These are phyloP conservation scores for Chascanopsetta lugubris DNA, from an alignment of 2,113 vertebrate species.

Conservation along the genomic window DNA sequence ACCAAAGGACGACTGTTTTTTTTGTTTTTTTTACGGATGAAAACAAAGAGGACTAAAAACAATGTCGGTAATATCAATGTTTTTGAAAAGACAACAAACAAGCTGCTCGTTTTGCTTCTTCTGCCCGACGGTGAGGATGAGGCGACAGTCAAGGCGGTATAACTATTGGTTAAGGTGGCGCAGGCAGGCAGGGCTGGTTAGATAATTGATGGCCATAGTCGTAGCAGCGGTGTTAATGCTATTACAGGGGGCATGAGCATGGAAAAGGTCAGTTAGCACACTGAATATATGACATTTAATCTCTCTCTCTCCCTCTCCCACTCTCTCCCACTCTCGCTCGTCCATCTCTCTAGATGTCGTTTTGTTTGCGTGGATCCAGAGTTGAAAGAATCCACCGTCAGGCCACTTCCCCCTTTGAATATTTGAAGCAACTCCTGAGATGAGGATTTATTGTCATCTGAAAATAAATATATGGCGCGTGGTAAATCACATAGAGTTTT, in stretches of 20 bases:
- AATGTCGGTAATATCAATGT: too few species aligned
- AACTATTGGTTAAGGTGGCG: conserved; percentile 55
- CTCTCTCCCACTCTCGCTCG: conserved; percentile 7
- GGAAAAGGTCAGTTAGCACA: conserved; percentile 71
- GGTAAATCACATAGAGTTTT: conserved; percentile 32
- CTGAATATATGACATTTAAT: conserved; percentile 50
- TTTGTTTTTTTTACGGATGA: too few species aligned
- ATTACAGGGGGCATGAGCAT: conserved; percentile 64
- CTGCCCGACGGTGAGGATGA: not conserved
- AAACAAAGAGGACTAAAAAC: too few species aligned
- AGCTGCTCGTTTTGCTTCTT: conserved; percentile 19
- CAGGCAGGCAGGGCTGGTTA: conserved; percentile 48
- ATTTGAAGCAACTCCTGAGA: conserved; percentile 10
- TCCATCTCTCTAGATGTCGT: conserved; percentile 7
- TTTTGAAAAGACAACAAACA: not conserved
- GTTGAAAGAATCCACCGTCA: conserved; percentile 1
- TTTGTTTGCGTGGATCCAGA: conserved; percentile 16
- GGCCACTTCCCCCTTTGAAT: conserved; percentile 14
- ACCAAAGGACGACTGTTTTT: too few species aligned
- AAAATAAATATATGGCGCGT: conserved; percentile 34
- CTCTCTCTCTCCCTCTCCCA: conserved; percentile 27
- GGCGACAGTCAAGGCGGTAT: conserved; percentile 8
- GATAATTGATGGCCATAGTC: conserved; percentile 67
- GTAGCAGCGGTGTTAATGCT: conserved; percentile 64
- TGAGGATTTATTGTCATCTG: conserved; percentile 44